Base-by-base conservation (phyloP, 2,888 invertebrate species). In the Osedax frankpressi region DNA sequence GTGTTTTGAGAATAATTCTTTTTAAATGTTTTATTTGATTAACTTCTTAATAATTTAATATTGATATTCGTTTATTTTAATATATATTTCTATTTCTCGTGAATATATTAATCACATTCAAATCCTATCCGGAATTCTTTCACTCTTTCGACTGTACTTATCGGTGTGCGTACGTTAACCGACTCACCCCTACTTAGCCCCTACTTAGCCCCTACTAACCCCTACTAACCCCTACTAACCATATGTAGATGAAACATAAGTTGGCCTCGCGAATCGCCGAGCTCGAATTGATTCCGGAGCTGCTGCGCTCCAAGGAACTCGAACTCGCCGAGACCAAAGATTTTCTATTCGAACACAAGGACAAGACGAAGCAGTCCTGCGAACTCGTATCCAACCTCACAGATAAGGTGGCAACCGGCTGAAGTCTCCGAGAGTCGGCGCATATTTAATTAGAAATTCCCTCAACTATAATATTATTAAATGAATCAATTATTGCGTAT, bases 261-360 rank as follows among this genome's bases (percentile, higher is more conserved):
- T 78, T 83, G 44, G 44, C 44, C 11, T 44, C 44, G 44, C 44
- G 44, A 6, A 44, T 44, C 44, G 44, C 44, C 44, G 83, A 84
- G 76, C 78, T 84, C 73, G 83, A 84, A 75, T 82, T 83, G 68
- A 75, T 84, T 74, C 84, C 84, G 2, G 83, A 83, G 76, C 76
- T 83, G 76, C 79, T 84, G 44, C 79, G 81, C 71, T 78, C 81
- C 69, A 81, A 83, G 24, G 83, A 84, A 74, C 77, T 82, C 24
- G 78, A 78, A 68, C 79, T 83, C 19, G 81, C 82, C 59, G 82
- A 82, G 28, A 78, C 81, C 2, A 80, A 80, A 25, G 81, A 82
- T 70, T 78, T 75, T 65, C 73, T 75, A 30, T 25, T 29, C 69
- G 19, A 6, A 14, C 69, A 69, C 28, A 30, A 69, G 14, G 29